These are phyloP conservation scores for Platycheirus rosarum DNA, from an alignment of 2,888 invertebrate species.

Conservation along the genomic window DNA sequence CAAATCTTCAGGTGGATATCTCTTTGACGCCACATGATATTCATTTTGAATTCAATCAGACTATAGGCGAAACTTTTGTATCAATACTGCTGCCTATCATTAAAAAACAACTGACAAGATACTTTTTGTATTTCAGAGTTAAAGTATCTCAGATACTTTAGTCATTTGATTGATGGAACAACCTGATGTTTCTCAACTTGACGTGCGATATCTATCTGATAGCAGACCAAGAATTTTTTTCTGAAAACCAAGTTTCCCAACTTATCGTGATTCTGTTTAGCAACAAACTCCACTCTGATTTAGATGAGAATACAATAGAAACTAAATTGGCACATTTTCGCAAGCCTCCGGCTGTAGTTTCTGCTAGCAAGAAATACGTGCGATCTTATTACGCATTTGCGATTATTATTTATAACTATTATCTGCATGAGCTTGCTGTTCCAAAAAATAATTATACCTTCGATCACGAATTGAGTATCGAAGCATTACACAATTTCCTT, in stretches of 20 bases:
- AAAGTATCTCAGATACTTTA: constrained; percentile 19
- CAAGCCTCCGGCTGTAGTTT: constrained; percentile 12
- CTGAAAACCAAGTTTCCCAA: constrained; percentile 37
- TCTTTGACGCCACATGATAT: constrained; percentile 39
- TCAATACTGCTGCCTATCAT: constrained; percentile 15
- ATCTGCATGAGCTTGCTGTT: constrained; percentile 38
- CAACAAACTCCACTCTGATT: not conserved
- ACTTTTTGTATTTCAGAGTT: not conserved
- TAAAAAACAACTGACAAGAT: constrained; percentile 14
- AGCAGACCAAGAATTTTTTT: constrained; percentile 33
- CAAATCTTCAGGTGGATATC: constrained; percentile 37
- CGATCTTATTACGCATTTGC: constrained; percentile 36
- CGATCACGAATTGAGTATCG: constrained; percentile 61
- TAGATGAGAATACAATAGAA: constrained; percentile 9
- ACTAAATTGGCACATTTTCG: constrained; percentile 56
- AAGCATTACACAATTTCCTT: constrained; percentile 65
- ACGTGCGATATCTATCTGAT: constrained; percentile 28
- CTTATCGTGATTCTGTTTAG: constrained; percentile 48
- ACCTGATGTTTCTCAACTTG: constrained; percentile 45
- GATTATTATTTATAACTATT: not conserved
- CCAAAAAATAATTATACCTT: constrained; percentile 38
- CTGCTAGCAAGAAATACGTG: constrained; percentile 23
- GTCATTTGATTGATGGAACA: constrained; percentile 53
- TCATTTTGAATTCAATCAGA: constrained; percentile 50
- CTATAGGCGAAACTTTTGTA: not conserved